Evolutionary conservation across 2,797 vertebrate species (phyloP).

Genomic region (Catharus ustulatus): DNA sequence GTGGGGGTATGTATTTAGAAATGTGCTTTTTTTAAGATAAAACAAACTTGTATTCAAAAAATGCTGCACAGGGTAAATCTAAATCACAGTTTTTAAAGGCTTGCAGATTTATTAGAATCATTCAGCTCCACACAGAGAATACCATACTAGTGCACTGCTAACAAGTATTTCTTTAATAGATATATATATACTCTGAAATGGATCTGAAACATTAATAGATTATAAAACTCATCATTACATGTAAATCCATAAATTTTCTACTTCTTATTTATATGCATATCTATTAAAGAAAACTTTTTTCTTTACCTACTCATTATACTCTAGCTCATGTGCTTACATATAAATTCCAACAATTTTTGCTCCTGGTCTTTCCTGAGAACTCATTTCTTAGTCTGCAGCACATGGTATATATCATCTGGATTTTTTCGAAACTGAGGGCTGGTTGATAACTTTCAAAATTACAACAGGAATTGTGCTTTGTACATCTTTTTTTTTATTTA

Average conservation of each 20-base stretch:
- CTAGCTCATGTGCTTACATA: not conserved
- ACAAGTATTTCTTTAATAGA: not conserved
- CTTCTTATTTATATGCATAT: not conserved
- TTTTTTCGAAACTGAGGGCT: not conserved
- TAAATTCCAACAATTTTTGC: not conserved
- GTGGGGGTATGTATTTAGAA: not conserved
- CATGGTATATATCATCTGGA: not conserved
- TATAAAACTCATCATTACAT: not conserved
- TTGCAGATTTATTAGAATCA: not conserved
- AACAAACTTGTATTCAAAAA: not conserved
- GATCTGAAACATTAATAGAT: not conserved
- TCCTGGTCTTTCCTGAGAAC: not conserved
- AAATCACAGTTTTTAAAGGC: not conserved
- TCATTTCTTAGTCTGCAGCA: not conserved
- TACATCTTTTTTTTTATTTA: not conserved
- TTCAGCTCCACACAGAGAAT: not conserved
- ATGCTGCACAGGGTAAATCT: accelerated
- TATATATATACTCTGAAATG: not conserved
- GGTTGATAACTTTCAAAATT: not conserved
- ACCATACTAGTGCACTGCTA: not conserved
- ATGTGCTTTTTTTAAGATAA: not conserved
- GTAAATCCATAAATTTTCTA: not conserved
- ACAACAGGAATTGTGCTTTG: not conserved
- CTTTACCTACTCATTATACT: not conserved
- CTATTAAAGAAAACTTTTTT: not conserved